These are phyloP conservation scores for Nipponacmea schrenckii DNA, from an alignment of 2,888 invertebrate genomes.

Conservation along the genomic window DNA sequence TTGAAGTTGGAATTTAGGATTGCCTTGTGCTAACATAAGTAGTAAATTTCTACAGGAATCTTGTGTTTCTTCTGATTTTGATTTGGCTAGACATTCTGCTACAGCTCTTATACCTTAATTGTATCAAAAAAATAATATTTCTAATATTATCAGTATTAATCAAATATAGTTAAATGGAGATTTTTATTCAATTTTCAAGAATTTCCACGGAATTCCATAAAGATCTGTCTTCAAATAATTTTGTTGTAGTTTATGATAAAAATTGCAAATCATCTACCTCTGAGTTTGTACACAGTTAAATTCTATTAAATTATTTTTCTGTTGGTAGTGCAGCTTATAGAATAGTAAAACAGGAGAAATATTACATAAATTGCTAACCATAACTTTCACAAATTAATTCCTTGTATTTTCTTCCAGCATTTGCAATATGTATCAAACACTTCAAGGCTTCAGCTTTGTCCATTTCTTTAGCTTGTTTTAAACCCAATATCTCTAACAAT, in stretches of 20 bases:
- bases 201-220: too few species aligned
- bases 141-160: too few species aligned
- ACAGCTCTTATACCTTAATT: conserved; percentile 65
- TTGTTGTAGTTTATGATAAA: too few species aligned
- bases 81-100: conserved; percentile 68
- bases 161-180: too few species aligned
- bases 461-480: conserved; percentile 65
- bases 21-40: conserved; percentile 65
- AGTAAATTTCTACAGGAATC: conserved; percentile 63
- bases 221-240: too few species aligned
- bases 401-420: conserved; percentile 67
- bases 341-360: too few species aligned
- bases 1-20: conserved; percentile 66
- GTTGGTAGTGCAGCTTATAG: too few species aligned
- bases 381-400: conserved; percentile 69
- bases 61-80: conserved; percentile 65
- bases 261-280: too few species aligned
- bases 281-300: too few species aligned
- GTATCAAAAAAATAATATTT: not conserved
- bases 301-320: too few species aligned
- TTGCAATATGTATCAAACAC: conserved; percentile 61
- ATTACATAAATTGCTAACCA: conserved; percentile 44
- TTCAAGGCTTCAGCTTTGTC: conserved; percentile 64
- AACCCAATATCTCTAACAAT: conserved; percentile 65
- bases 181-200: too few species aligned